phyloP scores from a whole-genome alignment of 2,797 vertebrate genomes.

The Paedocypris micromegethes region DNA sequence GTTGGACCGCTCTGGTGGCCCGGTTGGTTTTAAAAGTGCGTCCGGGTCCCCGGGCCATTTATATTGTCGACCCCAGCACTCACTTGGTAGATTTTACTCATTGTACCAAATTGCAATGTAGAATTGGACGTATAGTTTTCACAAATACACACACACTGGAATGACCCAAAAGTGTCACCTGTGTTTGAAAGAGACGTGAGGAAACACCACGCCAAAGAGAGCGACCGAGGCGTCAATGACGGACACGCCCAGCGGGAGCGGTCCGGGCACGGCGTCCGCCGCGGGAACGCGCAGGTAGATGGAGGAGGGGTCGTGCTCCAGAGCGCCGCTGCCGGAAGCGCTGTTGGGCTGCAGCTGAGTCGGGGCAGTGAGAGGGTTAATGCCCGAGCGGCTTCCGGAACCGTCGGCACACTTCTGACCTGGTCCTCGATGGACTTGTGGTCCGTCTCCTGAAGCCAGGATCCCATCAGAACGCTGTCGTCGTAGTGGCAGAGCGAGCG shows the following conservation, averaged over 20 bases:
- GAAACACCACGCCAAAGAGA: conserved; percentile 96
- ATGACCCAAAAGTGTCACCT: conserved; percentile 62
- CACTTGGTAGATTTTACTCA: no score
- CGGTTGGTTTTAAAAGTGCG: no score
- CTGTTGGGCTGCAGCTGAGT: conserved; percentile 94
- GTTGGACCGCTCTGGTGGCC: no score
- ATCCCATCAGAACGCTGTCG: conserved; percentile 96
- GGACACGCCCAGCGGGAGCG: conserved; percentile 92
- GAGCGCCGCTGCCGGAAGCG: conserved; percentile 92
- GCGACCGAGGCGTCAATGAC: conserved; percentile 97
- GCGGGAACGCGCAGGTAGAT: conserved; percentile 92
- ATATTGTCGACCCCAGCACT: no score
- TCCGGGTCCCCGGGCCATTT: no score
- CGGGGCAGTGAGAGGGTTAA: not conserved
- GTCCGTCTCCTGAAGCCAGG: conserved; percentile 97
- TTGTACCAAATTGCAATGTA: no score
- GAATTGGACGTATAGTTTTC: not conserved
- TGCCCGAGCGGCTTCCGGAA: no score
- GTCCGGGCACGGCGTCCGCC: conserved; percentile 91
- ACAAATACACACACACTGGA: no score
- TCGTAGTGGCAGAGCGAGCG: conserved; percentile 97
- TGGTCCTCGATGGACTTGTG: conserved; percentile 98
- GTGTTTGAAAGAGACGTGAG: conserved; percentile 97
- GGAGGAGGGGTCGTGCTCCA: conserved; percentile 95
- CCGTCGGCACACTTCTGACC: conserved; percentile 59